phyloP scores from a whole-genome alignment of 1,140 invertebrate genomes.

The Caenorhabditis brenneri region DNA sequence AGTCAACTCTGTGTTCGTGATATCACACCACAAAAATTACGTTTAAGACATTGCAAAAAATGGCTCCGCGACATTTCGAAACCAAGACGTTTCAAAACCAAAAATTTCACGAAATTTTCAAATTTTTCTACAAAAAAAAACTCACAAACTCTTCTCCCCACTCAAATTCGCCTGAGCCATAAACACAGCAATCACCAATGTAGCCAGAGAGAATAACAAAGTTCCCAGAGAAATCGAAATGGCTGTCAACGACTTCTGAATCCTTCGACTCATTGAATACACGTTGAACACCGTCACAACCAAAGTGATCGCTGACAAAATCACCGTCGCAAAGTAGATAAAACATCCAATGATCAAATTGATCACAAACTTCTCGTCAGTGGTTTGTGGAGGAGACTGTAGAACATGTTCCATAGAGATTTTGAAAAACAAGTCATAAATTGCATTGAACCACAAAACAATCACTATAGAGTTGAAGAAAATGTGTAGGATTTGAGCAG shows the following conservation, averaged over 20 bases:
- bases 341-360: not conserved
- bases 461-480: not conserved
- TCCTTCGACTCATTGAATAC: not conserved
- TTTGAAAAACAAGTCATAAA: slow-evolving; percentile 14
- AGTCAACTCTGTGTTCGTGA: too few species aligned
- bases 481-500: not conserved
- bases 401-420: slow-evolving; percentile 3
- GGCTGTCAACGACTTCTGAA: not conserved
- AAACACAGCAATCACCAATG: not conserved
- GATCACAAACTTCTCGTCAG: slow-evolving; percentile 22
- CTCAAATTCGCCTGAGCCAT: slow-evolving; percentile 7
- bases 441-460: slow-evolving; percentile 6
- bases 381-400: not conserved
- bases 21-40: too few species aligned
- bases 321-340: slow-evolving; percentile 5
- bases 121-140: not conserved
- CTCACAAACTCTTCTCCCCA: not conserved
- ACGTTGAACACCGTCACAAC: not conserved
- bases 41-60: too few species aligned
- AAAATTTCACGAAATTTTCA: too few species aligned
- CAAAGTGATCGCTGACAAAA: not conserved
- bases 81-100: too few species aligned
- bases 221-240: slow-evolving; percentile 5
- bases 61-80: too few species aligned
- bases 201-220: not conserved